Percentiles rank a stretch among this genome's conserved stretches.
phyloP scores from a whole-genome alignment of 2,113 vertebrate genomes.

The Eublepharis macularius region DNA sequence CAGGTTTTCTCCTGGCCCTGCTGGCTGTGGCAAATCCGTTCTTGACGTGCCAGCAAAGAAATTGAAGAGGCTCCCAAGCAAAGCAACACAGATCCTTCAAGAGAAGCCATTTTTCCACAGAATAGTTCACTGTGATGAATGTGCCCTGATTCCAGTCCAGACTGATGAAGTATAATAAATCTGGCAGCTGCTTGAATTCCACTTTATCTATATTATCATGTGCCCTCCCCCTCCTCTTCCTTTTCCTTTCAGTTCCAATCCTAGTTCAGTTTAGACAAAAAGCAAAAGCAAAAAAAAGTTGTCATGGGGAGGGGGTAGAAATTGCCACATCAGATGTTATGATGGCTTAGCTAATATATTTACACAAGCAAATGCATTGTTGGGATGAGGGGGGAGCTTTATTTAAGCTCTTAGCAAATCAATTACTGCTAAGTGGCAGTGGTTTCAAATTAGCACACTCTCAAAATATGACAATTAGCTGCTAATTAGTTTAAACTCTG shows the following conservation, averaged over 20 bases:
- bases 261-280: slow-evolving; percentile 25
- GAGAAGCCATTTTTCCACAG: slow-evolving; percentile 61
- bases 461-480: slow-evolving; percentile 39
- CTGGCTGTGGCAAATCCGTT: background rate
- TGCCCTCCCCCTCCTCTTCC: background rate
- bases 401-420: slow-evolving; percentile 25
- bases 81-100: slow-evolving; percentile 62
- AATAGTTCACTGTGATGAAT: slow-evolving; percentile 54
- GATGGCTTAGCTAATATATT: slow-evolving; percentile 31
- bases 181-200: slow-evolving; percentile 53
- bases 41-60: background rate
- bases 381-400: slow-evolving; percentile 34
- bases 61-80: background rate
- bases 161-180: slow-evolving; percentile 63
- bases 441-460: slow-evolving; percentile 41
- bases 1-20: background rate
- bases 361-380: slow-evolving; percentile 42
- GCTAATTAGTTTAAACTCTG: slow-evolving; percentile 53
- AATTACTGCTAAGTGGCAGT: slow-evolving; percentile 16
- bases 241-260: slow-evolving; percentile 11
- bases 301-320: slow-evolving; percentile 25
- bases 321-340: slow-evolving; percentile 36
- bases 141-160: slow-evolving; percentile 40
- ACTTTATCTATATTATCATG: slow-evolving; percentile 34
- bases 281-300: background rate